Evolutionary conservation across 2,113 vertebrate species (phyloP), one percentile per base, ranked within the genome.

Genomic region (Sinocyclocheilus anophthalmus): DNA sequence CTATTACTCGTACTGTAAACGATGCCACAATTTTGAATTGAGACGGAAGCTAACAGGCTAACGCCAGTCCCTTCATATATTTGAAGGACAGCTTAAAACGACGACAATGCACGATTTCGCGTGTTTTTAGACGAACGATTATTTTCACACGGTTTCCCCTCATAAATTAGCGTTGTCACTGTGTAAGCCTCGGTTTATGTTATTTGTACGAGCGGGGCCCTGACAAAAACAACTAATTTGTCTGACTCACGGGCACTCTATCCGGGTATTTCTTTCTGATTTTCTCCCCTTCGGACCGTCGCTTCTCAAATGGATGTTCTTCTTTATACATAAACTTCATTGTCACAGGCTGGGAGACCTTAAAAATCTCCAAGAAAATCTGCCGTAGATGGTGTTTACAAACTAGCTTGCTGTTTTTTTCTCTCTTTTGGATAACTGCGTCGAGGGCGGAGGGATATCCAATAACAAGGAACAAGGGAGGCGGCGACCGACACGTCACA

Each of bases 281-380:
- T 90, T 98, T 98, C 92, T 98, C 97, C 84, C 97, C 97, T 89
- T 98, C 97, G 16, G 96, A 98, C 89, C 97, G 96, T 86, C 97
- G 95, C 88, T 97, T 97, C 94, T 98, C 96, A 90, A 98, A 97
- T 3, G 96, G 95, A 59, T 98, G 96, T 91, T 98, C 97, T 89
- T 98, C 97, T 93, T 98, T 98, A 91, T 98, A 98, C 26, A 96
- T 94, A 88, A 97, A 98, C 96, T 98, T 98, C 97, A 98, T 98
- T 83, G 87, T 94, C 84, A 61, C 18, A 5, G 39, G 2, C 1
- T 63, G 33, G 12, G 39, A 57, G 81, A 53, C 4, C 13, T 45
- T 20, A 37, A 48, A 69, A 75, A 57, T 57, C 26, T 80, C 84
- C 20, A 30, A 48, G 26, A 53, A 57, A 81, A 57, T 12, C 45